phyloP scores from a whole-genome alignment of 2,797 vertebrate species.

The Betta splendens region DNA sequence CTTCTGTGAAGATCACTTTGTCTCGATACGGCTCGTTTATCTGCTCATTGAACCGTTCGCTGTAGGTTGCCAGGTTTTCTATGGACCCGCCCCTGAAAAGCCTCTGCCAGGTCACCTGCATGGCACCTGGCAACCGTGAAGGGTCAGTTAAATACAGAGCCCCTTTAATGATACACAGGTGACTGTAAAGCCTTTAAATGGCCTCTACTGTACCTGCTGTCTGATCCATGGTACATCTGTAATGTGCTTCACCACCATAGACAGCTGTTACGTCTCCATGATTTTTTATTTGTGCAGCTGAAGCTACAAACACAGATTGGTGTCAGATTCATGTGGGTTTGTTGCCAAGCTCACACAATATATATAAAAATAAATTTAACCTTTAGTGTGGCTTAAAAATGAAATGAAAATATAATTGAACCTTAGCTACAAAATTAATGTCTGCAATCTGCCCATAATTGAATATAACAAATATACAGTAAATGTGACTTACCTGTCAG shows the following conservation, averaged over 20 bases:
- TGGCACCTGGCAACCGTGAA: constrained; percentile 54
- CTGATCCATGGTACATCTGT: constrained; percentile 45
- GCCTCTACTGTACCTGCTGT: constrained; percentile 25
- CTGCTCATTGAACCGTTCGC: constrained; percentile 42
- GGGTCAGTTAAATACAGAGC: neutral
- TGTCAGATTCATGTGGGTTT: too few species aligned
- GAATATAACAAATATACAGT: too few species aligned
- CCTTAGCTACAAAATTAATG: too few species aligned
- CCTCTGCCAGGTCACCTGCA: constrained; percentile 76
- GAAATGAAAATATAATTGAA: too few species aligned
- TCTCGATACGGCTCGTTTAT: constrained; percentile 36
- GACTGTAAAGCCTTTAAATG: too few species aligned
- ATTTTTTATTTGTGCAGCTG: constrained; percentile 15
- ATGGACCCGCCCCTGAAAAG: neutral
- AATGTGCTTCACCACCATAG: constrained; percentile 25
- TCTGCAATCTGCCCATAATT: too few species aligned
- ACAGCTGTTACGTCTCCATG: constrained; percentile 23
- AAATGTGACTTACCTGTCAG: too few species aligned
- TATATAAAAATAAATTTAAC: too few species aligned
- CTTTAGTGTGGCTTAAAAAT: too few species aligned
- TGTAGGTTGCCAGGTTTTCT: constrained; percentile 72
- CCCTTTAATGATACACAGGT: neutral
- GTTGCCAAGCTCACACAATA: too few species aligned
- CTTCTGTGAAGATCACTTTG: constrained; percentile 55
- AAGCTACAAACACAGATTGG: constrained; percentile 36